Base-by-base conservation (phyloP, 2,113 vertebrate species). In the Hippocampus guttulatus region DNA sequence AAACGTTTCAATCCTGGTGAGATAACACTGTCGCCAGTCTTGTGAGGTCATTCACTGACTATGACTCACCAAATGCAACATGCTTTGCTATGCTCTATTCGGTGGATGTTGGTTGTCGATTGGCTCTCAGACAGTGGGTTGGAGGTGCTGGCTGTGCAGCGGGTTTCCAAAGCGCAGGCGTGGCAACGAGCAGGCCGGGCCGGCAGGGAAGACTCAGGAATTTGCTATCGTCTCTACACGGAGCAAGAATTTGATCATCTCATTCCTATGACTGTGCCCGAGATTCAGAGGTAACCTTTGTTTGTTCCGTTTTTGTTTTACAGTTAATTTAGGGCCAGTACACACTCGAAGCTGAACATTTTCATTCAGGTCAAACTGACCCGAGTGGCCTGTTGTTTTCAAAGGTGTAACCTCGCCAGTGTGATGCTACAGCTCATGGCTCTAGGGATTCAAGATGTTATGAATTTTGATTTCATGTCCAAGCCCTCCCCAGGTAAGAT, bases 381-480 rank as follows among this genome's bases (percentile, higher is more conserved):
- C 43, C 6, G 3, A 23, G 16, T 20, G 15, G 27, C 5, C 15
- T 25, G 41, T 23, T 54, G 52, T 10, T 40, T 4, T 40, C 66
- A 58, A 78, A 99, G 97, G 88, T 99, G 96, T 90, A 98, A 98
- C 83, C 78, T 99, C 62, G 91, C 95, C 1, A 89, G 94, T 0
- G 96, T 99, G 70, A 86, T 98, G 82, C 93, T 99, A 68, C 96
- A 98, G 77, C 94, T 98, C 33, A 90, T 98, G 67, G 96, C 96
- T 18, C 87, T 99, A 79, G 94, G 92, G 75, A 91, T 99, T 82
- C 94, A 94, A 67, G 90, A 96, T 0, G 93, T 99, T 70, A 93
- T 95, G 58, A 95, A 94, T 70, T 99, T 99, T 90, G 97, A 99
- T 79, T 99, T 98, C 84, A 94, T 99, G 93, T 97, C 96, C 65